These are phyloP conservation scores for Abrostola tripartita DNA, from an alignment of 2,888 invertebrate genomes.

Conservation along the genomic window DNA sequence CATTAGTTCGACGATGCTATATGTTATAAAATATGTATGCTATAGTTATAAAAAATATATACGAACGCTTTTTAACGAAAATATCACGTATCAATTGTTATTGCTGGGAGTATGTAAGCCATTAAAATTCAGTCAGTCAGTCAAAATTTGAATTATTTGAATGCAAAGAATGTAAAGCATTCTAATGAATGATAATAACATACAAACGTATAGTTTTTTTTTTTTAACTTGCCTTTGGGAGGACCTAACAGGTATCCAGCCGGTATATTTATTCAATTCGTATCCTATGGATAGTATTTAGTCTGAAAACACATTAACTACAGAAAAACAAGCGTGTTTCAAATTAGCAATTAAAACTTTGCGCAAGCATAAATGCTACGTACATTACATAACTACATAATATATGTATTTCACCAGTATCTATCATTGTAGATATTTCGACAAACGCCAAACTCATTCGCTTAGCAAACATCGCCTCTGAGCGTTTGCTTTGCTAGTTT, in stretches of 20 bases:
- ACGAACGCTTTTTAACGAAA: slow-evolving; percentile 17
- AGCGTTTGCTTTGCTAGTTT: slow-evolving; percentile 31
- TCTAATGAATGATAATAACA: no score
- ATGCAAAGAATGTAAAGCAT: no score
- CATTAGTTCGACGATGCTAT: slow-evolving; percentile 69
- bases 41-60: slow-evolving; percentile 41
- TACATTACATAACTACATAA: no score
- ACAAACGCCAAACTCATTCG: slow-evolving; percentile 47
- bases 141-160: no score
- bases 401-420: slow-evolving; percentile 1
- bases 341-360: not conserved
- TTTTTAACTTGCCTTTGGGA: no score
- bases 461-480: slow-evolving; percentile 37
- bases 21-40: no score
- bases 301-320: slow-evolving; percentile 1
- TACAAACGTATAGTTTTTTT: no score
- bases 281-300: not conserved
- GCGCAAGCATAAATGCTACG: not conserved
- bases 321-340: not conserved
- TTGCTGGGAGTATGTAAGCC: slow-evolving; percentile 2
- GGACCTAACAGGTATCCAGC: no score
- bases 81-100: slow-evolving; percentile 30
- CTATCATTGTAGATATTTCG: slow-evolving; percentile 30
- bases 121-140: slow-evolving; percentile 16
- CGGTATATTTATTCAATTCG: not conserved